Base-by-base conservation (phyloP, 92 coral and sea anemone genomes). In the Meandrina meandrites region DNA sequence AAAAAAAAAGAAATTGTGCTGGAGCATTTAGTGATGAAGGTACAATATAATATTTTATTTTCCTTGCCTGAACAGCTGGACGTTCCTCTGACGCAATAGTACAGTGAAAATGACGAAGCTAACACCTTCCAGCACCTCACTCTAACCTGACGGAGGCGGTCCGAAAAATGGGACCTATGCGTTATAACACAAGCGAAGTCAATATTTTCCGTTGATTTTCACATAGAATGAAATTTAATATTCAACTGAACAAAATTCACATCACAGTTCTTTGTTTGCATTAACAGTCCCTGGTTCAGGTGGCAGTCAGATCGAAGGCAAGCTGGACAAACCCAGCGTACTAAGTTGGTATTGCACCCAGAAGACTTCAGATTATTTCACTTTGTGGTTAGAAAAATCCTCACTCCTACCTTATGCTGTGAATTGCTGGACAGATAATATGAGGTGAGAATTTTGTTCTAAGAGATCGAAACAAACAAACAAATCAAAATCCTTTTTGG, bases 271-370 rank as follows among this genome's bases (percentile, higher is more conserved):
- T 47, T 54, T 24, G 37, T 86, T 60, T 69, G 34, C 27, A 16
- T 24, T 8, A n/a, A 37, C 42, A 90, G 93, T 90, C 47, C 93
- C 93, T 16, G 93, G 95, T 8, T 80, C 90, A 34, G 95, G 90
- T 17, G 93, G 95, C 22, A 93, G 95, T 71, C 93, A 90, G 84
- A 78, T 90, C 4, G 90, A 93, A 54, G 92, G 90, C 69, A 93
- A 90, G 69, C 92, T 93, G 68, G 86, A 93, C 90, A 93, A 93
- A 57, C 89, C 93, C 11, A 82, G 88, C n/a, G 88, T 80, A 5
- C 62, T 18, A 17, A 90, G 88, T 60, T 90, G 92, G 92, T 93
- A 85, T 50, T 90, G 93, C 81, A 82, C 81, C 62, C 84, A 88
- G 79, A 88, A 89, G 14, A 87, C 93, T 22, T 93, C 95, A 62